These are phyloP conservation scores for Heterodera schachtii DNA, from an alignment of 1,140 invertebrate species.

Conservation along the genomic window DNA sequence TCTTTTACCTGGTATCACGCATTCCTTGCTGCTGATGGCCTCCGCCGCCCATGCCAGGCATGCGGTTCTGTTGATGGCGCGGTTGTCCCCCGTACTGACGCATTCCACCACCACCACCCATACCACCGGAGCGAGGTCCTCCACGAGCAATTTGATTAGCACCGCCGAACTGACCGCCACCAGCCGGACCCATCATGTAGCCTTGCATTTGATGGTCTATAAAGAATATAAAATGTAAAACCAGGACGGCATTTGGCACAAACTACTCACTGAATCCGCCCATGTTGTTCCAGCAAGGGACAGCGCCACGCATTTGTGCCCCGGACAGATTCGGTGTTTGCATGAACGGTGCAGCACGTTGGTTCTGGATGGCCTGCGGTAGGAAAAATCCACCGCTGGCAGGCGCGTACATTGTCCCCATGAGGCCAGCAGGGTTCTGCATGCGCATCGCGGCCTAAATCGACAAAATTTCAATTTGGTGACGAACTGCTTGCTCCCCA, in stretches of 20 bases:
- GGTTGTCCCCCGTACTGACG: slow-evolving; percentile 35
- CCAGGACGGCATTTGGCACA: too few species aligned
- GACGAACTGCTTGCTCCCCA: too few species aligned
- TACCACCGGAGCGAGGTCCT: slow-evolving; percentile 67
- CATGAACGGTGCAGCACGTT: slow-evolving; percentile 78
- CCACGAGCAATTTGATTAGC: slow-evolving; percentile 39
- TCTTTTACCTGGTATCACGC: slow-evolving; percentile 34
- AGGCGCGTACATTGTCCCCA: slow-evolving; percentile 78
- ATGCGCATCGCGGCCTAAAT: slow-evolving; percentile 82
- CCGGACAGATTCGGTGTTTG: slow-evolving; percentile 81
- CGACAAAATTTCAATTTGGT: too few species aligned
- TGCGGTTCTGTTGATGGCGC: slow-evolving; percentile 44
- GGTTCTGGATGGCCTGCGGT: slow-evolving; percentile 74
- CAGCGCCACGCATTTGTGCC: slow-evolving; percentile 76
- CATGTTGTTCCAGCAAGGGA: slow-evolving; percentile 77
- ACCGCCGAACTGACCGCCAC: slow-evolving; percentile 29
- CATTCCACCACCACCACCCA: slow-evolving; percentile 43
- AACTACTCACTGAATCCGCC: slow-evolving; percentile 41
- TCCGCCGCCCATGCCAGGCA: slow-evolving; percentile 38
- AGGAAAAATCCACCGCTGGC: slow-evolving; percentile 85
- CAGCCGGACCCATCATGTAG: slow-evolving; percentile 36
- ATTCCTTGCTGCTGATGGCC: slow-evolving; percentile 34
- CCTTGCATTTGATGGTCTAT: slow-evolving; percentile 41
- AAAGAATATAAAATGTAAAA: too few species aligned
- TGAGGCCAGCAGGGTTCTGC: slow-evolving; percentile 70